Base-by-base conservation (phyloP, 2,113 vertebrate genomes). In the Coryphaenoides rupestris region DNA sequence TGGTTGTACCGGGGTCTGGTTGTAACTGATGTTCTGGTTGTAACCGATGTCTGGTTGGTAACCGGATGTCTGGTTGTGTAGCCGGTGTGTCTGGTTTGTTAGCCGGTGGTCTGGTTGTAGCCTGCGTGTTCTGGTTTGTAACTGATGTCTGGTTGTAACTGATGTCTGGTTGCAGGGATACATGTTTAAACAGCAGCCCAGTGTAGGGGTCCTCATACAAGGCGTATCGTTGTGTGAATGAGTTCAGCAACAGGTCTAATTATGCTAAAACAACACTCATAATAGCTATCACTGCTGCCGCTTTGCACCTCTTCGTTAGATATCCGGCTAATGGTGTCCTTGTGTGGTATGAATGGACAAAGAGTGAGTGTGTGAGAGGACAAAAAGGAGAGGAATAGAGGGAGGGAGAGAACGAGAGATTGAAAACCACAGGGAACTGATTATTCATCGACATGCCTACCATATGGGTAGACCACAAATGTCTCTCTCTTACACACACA, bases 211-310 rank as follows among this genome's bases (percentile, higher is more conserved):
- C 13, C 4, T 40, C 9, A 7, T 1, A 40, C 33, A 40, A 40
- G 33, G 33, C 33, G 9, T 40, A 12, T 40, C 70, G 21, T 58
- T 63, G 75, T 26, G 17, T 21, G 58, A 75, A 62, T 50, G 60
- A 65, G 33, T 17, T 22, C 58, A 68, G 67, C 74, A 47, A 66
- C 73, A 17, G 21, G 24, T 26, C 19, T 53, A 63, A 77, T 70
- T 65, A 75, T 57, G 50, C 73, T 72, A 58, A 73, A 77, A 75
- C 19, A 80, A 79, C 73, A 77, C 33, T 14, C 22, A 60, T 58
- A 69, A 78, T 65, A 62, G 70, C 16, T 55, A 19, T 24, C 55
- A 61, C 61, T 60, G 61, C 19, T 16, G 55, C 24, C 57, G 0
- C n/a, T 2, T 60, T 60, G 52, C 21, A 60, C 6, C 65, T 40